phyloP scores from a whole-genome alignment of 2,113 vertebrate species.

The Platysternon megacephalum region DNA sequence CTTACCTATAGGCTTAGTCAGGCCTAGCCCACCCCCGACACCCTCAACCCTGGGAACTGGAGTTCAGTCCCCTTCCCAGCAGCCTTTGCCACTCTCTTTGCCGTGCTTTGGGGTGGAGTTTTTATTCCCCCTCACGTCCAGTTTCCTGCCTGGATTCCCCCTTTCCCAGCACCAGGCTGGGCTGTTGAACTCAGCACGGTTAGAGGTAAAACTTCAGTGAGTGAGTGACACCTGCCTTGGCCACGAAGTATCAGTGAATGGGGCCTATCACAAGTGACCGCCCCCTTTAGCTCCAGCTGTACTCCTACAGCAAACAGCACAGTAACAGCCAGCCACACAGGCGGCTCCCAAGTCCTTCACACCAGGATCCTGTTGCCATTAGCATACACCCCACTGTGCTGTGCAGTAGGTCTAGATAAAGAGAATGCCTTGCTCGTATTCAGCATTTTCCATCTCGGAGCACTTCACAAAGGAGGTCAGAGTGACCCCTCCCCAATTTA shows the following conservation, averaged over 20 bases:
- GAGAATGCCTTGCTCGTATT: not conserved
- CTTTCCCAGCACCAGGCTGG: no score
- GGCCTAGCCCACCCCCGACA: no score
- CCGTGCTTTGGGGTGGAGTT: no score
- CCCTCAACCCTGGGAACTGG: no score
- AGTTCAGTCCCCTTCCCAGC: no score
- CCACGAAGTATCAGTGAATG: not conserved
- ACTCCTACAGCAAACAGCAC: not conserved
- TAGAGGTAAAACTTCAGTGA: not conserved
- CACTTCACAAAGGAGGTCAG: not conserved
- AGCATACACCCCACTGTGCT: not conserved
- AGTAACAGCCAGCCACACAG: not conserved
- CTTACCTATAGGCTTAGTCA: no score
- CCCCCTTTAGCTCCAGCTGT: not conserved
- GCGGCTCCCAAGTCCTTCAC: not conserved
- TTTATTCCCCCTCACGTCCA: no score
- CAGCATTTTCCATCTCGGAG: not conserved
- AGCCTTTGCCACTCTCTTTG: no score
- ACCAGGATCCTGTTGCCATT: not conserved
- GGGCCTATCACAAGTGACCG: not conserved
- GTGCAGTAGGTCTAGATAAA: not conserved
- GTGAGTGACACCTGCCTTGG: not conserved
- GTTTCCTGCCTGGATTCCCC: no score
- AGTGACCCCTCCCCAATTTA: not conserved
- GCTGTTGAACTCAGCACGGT: not conserved